A percentile compares a stretch with the other conserved stretches of the same genome.
phyloP scores from a whole-genome alignment of 2,797 vertebrate species.

The Oophaga sylvatica region DNA sequence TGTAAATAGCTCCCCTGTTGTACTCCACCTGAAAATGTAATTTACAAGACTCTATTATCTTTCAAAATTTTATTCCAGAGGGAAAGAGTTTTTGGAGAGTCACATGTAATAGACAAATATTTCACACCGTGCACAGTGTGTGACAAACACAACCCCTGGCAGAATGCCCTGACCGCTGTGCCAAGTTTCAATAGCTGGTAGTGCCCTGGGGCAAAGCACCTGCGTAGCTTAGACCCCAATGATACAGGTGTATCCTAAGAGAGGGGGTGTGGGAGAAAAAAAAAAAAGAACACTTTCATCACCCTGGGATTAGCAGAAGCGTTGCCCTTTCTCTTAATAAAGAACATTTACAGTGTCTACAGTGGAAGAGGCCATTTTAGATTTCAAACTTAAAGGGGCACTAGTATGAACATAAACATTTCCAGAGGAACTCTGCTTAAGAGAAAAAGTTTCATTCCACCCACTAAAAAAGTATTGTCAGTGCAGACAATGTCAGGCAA shows the following conservation, averaged over 20 bases:
- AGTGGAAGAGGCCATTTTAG: too few species aligned
- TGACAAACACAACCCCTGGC: background rate
- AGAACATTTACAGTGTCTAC: too few species aligned
- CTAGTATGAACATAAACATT: too few species aligned
- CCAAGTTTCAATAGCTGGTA: background rate
- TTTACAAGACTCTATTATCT: background rate
- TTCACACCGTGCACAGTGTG: background rate
- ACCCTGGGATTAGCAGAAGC: background rate
- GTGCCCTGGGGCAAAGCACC: conserved; percentile 31
- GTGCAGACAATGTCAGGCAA: too few species aligned
- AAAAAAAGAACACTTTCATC: background rate
- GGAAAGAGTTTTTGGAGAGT: background rate
- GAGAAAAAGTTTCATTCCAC: too few species aligned
- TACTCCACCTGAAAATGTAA: background rate
- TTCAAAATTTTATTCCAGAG: background rate
- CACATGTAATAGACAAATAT: background rate
- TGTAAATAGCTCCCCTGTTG: background rate
- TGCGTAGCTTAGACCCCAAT: background rate
- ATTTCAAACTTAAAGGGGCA: too few species aligned
- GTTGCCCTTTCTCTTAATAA: background rate
- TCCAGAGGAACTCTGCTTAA: too few species aligned
- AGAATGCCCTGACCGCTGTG: background rate
- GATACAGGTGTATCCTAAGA: background rate
- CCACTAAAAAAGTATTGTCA: too few species aligned
- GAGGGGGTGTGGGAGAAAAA: background rate